These are phyloP conservation scores for Sitodiplosis mosellana DNA, from an alignment of 1,140 invertebrate genomes.

Conservation along the genomic window DNA sequence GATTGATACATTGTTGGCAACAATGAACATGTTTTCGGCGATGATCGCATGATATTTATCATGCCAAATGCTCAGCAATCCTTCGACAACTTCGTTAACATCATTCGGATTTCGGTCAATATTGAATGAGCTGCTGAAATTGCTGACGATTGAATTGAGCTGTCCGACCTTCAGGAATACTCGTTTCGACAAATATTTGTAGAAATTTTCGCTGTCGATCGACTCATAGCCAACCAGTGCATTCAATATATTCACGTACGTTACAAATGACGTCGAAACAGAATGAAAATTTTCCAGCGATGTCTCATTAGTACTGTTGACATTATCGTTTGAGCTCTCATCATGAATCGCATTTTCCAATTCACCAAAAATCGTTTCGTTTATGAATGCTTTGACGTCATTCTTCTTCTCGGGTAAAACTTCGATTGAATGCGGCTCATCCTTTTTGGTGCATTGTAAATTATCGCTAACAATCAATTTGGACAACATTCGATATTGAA, in stretches of 20 bases:
- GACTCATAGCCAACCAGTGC: conserved; percentile 1
- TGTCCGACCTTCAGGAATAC: background rate
- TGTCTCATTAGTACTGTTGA: background rate
- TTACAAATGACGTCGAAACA: background rate
- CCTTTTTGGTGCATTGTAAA: background rate
- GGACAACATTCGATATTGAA: background rate
- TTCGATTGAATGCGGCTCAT: background rate
- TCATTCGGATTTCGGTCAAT: background rate
- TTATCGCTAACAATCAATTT: background rate
- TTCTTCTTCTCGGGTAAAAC: background rate
- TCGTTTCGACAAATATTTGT: conserved; percentile 1
- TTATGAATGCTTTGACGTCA: background rate
- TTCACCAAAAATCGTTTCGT: background rate
- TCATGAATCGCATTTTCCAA: background rate
- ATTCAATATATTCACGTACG: background rate
- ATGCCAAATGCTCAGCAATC: background rate
- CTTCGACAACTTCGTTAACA: background rate
- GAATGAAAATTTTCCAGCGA: background rate
- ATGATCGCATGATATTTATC: conserved; percentile 8
- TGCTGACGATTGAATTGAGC: background rate
- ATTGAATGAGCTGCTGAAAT: background rate
- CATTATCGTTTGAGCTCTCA: background rate
- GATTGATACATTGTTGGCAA: background rate
- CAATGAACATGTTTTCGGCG: conserved; percentile 4
- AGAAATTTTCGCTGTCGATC: background rate